A percentile compares a stretch with the other conserved stretches of the same genome.
Conservation (phyloP, 2,888 invertebrate genomes). For the Cybosia mesomella region DNA sequence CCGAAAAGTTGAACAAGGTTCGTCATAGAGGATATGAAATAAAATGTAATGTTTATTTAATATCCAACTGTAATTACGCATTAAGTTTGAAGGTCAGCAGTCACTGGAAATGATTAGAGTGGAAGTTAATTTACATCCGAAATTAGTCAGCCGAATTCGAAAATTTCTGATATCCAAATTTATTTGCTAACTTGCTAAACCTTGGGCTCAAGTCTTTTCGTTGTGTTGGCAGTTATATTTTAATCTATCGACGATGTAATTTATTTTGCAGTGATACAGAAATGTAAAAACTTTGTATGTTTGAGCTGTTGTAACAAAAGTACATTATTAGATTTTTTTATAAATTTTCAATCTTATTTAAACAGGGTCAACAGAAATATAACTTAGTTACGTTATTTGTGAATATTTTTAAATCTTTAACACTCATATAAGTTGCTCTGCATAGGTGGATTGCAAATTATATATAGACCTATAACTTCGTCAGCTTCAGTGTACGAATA, state of each 20-base stretch:
- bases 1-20: background rate
- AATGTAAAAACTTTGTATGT: no score
- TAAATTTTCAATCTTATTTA: background rate
- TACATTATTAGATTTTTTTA: background rate
- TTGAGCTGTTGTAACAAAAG: background rate
- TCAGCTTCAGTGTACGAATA: no score
- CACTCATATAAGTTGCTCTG: no score
- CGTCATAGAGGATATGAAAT: background rate
- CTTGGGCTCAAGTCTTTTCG: background rate
- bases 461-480: no score
- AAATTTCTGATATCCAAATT: slow-evolving; percentile 13
- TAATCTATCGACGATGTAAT: background rate
- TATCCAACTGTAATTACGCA: slow-evolving; percentile 8
- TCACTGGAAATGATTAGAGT: background rate
- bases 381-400: no score
- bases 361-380: background rate
- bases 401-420: no score
- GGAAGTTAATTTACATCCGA: background rate
- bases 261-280: background rate
- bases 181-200: slow-evolving; percentile 6
- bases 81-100: slow-evolving; percentile 25
- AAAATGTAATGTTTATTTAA: background rate
- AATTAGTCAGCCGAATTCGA: slow-evolving; percentile 37
- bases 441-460: no score
- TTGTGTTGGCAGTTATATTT: slow-evolving; percentile 7